A percentile compares a stretch with the other conserved stretches of the same genome.
These are phyloP conservation scores for Chaenogobius annularis DNA, from an alignment of 2,113 vertebrate genomes.

Conservation along the genomic window DNA sequence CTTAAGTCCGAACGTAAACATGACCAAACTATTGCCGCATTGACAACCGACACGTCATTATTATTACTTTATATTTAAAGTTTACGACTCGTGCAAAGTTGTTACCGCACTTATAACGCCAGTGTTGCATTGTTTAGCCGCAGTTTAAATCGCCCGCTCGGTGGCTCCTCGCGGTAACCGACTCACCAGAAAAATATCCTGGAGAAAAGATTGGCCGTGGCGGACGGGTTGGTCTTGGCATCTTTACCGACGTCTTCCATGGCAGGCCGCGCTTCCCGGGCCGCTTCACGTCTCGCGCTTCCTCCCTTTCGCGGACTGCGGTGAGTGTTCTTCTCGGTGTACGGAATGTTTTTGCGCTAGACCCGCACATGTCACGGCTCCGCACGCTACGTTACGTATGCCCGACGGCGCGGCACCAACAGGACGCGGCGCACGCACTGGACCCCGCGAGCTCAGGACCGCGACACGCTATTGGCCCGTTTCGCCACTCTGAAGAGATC, in stretches of 20 bases:
- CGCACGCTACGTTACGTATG: background rate
- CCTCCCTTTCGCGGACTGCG: background rate
- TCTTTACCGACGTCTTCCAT: slow-evolving; percentile 67
- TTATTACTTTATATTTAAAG: background rate
- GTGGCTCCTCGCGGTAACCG: background rate
- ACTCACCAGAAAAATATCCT: slow-evolving; percentile 79
- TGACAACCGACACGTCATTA: background rate
- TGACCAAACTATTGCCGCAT: too few species aligned
- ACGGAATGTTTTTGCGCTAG: slow-evolving; percentile 8
- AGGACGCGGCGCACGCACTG: background rate
- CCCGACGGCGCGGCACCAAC: accelerated
- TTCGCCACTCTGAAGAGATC: accelerated
- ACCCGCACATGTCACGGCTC: slow-evolving; percentile 15
- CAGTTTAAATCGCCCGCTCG: slow-evolving; percentile 12
- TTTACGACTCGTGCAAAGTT: too few species aligned
- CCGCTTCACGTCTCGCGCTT: background rate
- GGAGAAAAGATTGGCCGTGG: slow-evolving; percentile 70
- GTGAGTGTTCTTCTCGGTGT: background rate
- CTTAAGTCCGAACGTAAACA: background rate
- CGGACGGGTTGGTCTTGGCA: slow-evolving; percentile 70
- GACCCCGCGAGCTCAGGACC: background rate
- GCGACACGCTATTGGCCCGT: background rate
- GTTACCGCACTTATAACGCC: background rate
- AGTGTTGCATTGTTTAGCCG: background rate
- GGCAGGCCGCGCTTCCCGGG: background rate